Percentiles rank a stretch among this genome's conserved stretches.
Conservation (phyloP, 2,888 invertebrate genomes). For the Eilema depressum region DNA sequence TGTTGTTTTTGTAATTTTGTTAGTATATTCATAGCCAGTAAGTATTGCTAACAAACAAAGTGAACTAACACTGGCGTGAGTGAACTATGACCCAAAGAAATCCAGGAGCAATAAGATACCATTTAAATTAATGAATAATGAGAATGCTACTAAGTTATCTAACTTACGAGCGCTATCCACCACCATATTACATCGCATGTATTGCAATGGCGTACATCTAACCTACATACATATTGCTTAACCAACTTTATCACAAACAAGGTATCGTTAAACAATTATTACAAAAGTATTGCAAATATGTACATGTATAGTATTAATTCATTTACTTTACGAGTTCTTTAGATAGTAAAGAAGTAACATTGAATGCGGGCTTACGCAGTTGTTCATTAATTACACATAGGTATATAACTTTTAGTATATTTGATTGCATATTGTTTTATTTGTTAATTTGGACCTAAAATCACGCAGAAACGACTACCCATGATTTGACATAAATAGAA, state of each 20-base stretch:
- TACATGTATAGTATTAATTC: neutral
- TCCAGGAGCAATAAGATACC: neutral
- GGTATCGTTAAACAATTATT: constrained; percentile 10
- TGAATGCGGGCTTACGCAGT: neutral
- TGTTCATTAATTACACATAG: too few relatives aligned
- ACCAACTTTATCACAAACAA: neutral
- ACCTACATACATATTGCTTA: constrained; percentile 12
- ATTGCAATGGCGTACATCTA: constrained; percentile 4
- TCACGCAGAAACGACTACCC: too few relatives aligned
- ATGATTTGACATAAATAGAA: too few relatives aligned
- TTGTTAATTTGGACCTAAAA: too few relatives aligned
- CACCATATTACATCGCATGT: neutral
- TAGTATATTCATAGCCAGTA: too few relatives aligned
- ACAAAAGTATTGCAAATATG: neutral
- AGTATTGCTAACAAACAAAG: neutral
- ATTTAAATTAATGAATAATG: neutral
- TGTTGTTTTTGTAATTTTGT: too few relatives aligned
- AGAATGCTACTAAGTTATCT: constrained; percentile 1
- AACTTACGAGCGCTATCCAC: neutral
- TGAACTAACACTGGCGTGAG: too few relatives aligned
- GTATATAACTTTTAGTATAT: neutral
- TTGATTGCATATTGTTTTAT: neutral
- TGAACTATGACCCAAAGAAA: constrained; percentile 3
- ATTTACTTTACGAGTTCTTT: neutral
- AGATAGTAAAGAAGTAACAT: neutral